A percentile compares a stretch with the other conserved stretches of the same genome.
Conservation (phyloP, 2,888 invertebrate species). For the Tenthredo distinguenda region DNA sequence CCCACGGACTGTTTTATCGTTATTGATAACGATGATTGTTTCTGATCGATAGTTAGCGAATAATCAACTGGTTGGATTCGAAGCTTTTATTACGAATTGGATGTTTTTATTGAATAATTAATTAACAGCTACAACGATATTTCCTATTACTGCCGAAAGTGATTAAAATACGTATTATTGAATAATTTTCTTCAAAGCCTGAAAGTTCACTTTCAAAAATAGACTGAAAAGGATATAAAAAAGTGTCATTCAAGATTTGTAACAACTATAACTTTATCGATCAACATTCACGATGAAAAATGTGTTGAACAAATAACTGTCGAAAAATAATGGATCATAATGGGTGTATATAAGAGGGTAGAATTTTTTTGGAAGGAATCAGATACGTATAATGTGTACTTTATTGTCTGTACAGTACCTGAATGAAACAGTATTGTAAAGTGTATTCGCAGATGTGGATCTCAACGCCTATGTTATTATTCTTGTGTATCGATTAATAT, state of each 20-base stretch:
- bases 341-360: not conserved
- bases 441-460: conserved; percentile 35
- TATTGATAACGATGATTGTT: not conserved
- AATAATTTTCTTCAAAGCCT: not conserved
- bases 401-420: conserved; percentile 38
- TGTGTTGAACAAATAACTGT: not conserved
- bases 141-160: not conserved
- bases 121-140: not conserved
- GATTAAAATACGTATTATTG: not conserved
- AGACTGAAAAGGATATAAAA: not conserved
- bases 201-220: not conserved
- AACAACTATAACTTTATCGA: not conserved
- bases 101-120: not conserved
- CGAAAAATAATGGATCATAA: not conserved
- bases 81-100: not conserved
- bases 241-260: not conserved
- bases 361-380: not conserved
- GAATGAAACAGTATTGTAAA: conserved; percentile 4
- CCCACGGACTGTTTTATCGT: not conserved
- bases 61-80: not conserved
- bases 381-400: not conserved
- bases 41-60: not conserved
- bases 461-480: conserved; percentile 25
- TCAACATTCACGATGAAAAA: not conserved
- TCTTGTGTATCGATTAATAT: not conserved